Conservation (phyloP, 2,113 vertebrate genomes). For the Tragelaphus scriptus region DNA sequence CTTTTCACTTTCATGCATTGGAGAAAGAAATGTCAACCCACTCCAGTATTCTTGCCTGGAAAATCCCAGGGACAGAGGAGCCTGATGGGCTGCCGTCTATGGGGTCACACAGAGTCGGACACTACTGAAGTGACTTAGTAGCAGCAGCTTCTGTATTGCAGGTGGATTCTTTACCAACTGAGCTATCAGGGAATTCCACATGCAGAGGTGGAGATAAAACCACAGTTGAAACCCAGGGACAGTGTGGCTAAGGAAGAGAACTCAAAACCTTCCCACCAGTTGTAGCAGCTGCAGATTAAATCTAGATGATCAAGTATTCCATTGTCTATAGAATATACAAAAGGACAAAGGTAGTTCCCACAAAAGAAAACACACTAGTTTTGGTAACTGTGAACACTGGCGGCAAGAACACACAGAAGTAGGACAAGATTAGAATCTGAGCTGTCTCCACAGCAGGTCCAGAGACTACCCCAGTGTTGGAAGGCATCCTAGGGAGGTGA, state of each 20-base stretch:
- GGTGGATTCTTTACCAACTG: not conserved
- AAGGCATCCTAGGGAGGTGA: not conserved
- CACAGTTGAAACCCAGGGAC: not conserved
- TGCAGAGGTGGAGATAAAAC: not conserved
- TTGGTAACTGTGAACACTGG: not conserved
- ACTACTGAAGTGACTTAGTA: too few relatives aligned
- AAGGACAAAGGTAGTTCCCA: not conserved
- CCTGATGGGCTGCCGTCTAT: too few relatives aligned
- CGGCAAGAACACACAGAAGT: not conserved
- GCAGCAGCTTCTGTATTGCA: not conserved
- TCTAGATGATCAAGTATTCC: not conserved
- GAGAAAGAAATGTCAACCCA: too few relatives aligned
- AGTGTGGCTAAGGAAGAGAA: not conserved
- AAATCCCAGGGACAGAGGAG: too few relatives aligned
- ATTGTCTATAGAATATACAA: not conserved
- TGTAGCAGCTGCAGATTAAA: not conserved
- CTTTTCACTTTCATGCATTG: too few relatives aligned
- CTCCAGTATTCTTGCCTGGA: too few relatives aligned
- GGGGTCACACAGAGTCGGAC: too few relatives aligned
- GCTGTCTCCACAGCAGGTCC: not conserved
- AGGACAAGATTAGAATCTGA: not conserved
- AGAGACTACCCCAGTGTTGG: not conserved
- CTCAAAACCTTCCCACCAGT: not conserved
- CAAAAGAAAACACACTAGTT: not conserved
- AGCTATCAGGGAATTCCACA: not conserved